Evolutionary conservation across 2,113 vertebrate species (phyloP), one percentile per base, ranked within the genome.

Genomic region (Semnornis frantzii): DNA sequence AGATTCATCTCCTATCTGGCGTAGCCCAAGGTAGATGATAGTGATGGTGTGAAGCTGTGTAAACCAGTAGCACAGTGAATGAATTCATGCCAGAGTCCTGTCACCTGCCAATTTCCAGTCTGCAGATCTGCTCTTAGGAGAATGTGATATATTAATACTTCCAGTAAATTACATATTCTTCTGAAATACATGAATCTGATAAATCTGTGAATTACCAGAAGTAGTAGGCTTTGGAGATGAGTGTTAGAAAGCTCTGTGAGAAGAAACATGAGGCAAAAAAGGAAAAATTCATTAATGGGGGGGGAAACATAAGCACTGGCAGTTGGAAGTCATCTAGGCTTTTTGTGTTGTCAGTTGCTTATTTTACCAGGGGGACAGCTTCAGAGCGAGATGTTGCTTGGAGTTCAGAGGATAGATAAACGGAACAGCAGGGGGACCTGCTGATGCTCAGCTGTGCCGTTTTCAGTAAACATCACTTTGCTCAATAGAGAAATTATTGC

Each of bases 401-500:
- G 87, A 76, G 88, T 37, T 80, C 77, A 79, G 70, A 63, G 74
- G 83, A 73, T 5, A 82, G 74, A 85, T 75, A 72, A 90, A 70
- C 44, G 2, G 12, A 95, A 24, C 79, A 94, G 87, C 85, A 1
- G 30, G 78, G 71, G 71, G 58, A 84, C 76, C 82, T 89, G 87
- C 89, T 86, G 58, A 39, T 96, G 87, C 85, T 91, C 88, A 94
- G 70, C 86, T 82, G 8, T 90, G 84, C 94, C 82, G n/a, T 64
- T 85, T 80, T 88, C 83, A 68, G 58, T 90, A 72, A 95, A 80
- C 69, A 76, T 84, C 91, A 84, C 80, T 82, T 33, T 1, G 4
- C 91, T 94, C 89, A 77, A 87, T 55, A 93, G 72, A 89, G 85
- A 94, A 96, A 69, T 87, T 81, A 92, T 37, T 94, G 74, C 90